phyloP scores from a whole-genome alignment of 2,797 vertebrate genomes.

The Peromyscus nudipes region DNA sequence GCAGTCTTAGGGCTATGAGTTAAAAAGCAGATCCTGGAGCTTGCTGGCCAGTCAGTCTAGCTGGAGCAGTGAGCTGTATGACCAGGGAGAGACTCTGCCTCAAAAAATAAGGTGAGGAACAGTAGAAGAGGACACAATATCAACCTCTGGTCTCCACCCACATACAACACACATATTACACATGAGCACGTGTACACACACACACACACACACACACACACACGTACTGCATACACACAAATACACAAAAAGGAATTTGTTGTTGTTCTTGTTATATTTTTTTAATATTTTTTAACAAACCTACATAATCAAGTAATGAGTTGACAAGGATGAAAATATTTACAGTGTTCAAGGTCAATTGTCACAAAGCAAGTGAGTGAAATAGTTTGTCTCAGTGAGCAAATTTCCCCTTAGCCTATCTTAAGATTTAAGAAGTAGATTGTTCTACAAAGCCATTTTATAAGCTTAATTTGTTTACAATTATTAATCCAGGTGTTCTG shows the following conservation, averaged over 20 bases:
- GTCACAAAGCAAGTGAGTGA: background rate
- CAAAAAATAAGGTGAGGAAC: background rate
- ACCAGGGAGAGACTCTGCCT: background rate
- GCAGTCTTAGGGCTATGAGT: background rate
- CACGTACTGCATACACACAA: background rate
- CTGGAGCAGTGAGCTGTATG: background rate
- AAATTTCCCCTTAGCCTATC: slow-evolving; percentile 11
- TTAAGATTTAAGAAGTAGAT: slow-evolving; percentile 34
- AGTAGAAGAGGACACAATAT: background rate
- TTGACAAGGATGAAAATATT: background rate
- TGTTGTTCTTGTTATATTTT: no score
- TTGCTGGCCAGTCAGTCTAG: background rate
- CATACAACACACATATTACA: background rate
- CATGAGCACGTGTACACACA: background rate
- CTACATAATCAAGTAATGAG: background rate
- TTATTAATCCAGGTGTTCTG: background rate
- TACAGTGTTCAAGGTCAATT: background rate
- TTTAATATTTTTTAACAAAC: background rate
- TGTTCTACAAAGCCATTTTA: background rate
- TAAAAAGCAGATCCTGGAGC: background rate
- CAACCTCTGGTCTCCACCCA: background rate
- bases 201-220: no score
- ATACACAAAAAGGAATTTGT: background rate
- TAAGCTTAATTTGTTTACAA: slow-evolving; percentile 40
- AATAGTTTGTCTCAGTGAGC: background rate